Base-by-base conservation (phyloP, 2,888 invertebrate genomes). In the Meliscaeva auricollis region DNA sequence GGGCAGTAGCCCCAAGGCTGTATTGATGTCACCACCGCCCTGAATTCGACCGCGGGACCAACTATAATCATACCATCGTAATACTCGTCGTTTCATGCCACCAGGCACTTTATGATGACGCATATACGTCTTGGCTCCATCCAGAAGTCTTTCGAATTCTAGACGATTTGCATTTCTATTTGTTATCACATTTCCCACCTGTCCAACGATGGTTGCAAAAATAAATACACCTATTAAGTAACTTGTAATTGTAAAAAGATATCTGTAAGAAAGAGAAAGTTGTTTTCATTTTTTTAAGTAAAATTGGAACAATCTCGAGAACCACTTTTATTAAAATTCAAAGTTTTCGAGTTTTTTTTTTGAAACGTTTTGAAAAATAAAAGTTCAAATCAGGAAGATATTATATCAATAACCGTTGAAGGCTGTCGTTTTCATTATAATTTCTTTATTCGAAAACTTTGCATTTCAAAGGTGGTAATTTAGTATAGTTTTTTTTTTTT, bases 121-220 rank as follows among this genome's bases (percentile, higher is more conserved):
- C 98, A 99, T 99, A 90, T 98, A 99, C 32, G 98, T 96, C 92
- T 99, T 99, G 85, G 98, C 98, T 74, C 98, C 98, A 91, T 99
- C 98, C 90, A 98, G 93, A 38, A 98, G 94, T 87, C 98, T 93
- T 93, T 99, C 98, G 90, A 98, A 98, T 93, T 98, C 98, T 89
- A 98, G 94, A 66, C 98, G 94, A 92, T 98, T 98, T 58, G 98
- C 98, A 92, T 98, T 99, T 89, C 98, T 95, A 93, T 99, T 99
- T 68, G 98, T 98, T 92, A 98, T 98, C 90, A 98, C 98, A 93
- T 98, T 98, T 88, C 98, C 98, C 70, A 99, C 98, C 94, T 99
- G 98, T 69, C 98, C 98, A 87, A 98, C 98, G 91, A 98, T 98
- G 69, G 98, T 98, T 75, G 98, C 98, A 93, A 98, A 98, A 93